phyloP scores from a whole-genome alignment of 2,113 vertebrate genomes.

The Elaphurus davidianus region DNA sequence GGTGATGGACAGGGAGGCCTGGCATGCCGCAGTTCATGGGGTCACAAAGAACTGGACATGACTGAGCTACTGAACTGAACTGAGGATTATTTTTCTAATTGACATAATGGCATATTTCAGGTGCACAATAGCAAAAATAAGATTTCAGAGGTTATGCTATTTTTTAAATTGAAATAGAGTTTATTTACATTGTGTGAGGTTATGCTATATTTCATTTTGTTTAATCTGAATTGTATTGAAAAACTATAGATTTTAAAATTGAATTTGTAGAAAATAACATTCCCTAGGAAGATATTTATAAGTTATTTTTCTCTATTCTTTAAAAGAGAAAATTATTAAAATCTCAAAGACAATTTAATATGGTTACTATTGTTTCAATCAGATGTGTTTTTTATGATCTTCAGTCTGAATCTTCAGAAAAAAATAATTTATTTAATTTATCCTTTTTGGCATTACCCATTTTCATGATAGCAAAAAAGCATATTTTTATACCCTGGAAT shows the following conservation, averaged over 20 bases:
- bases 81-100: neutral
- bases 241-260: neutral
- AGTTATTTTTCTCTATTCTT: neutral
- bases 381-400: neutral
- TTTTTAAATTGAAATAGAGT: neutral
- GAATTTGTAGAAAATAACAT: neutral
- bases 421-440: neutral
- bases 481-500: neutral
- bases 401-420: neutral
- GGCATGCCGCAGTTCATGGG: fast-evolving
- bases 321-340: neutral
- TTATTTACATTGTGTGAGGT: neutral
- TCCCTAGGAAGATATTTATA: neutral
- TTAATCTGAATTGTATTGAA: neutral
- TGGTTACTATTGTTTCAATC: neutral
- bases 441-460: neutral
- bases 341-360: neutral
- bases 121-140: neutral
- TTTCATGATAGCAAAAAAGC: neutral
- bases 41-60: neutral
- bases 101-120: neutral
- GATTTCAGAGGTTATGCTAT: neutral
- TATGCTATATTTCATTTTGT: neutral
- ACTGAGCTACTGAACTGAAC: neutral
- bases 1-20: neutral